Percentiles rank a stretch among this genome's conserved stretches.
Conservation (phyloP, 2,888 invertebrate species). For the Cataglyphis cursor region DNA sequence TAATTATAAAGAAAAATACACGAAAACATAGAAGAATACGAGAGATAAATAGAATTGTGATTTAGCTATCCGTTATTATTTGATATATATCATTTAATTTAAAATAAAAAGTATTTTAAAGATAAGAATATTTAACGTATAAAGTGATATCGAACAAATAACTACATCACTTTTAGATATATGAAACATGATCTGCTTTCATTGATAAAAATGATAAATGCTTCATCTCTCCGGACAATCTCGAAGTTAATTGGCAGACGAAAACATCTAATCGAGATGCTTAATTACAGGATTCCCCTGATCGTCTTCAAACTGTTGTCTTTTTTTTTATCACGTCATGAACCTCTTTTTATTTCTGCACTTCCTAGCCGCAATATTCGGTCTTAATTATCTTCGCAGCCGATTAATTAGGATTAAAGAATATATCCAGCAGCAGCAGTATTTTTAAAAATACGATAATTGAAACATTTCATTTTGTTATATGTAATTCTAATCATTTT, state of each 20-base stretch:
- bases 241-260: conserved; percentile 75
- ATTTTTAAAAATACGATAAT: conserved; percentile 74
- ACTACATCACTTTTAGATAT: conserved; percentile 45
- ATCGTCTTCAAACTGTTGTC: conserved; percentile 48
- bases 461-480: conserved; percentile 77
- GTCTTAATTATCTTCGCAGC: conserved; percentile 79
- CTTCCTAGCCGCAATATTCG: conserved; percentile 69
- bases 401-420: conserved; percentile 80
- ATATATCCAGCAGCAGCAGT: conserved; percentile 68
- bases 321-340: conserved; percentile 46
- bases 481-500: conserved; percentile 72
- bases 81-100: background rate
- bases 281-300: conserved; percentile 76
- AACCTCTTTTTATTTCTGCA: conserved; percentile 77
- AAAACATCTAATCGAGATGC: conserved; percentile 78
- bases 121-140: background rate
- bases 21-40: background rate
- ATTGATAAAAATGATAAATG: conserved; percentile 61
- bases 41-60: background rate
- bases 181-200: conserved; percentile 60
- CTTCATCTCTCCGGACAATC: conserved; percentile 64
- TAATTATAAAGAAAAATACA: background rate
- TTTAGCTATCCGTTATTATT: too few relatives aligned
- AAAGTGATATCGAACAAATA: conserved; percentile 6
- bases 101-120: too few relatives aligned